Conservation (phyloP, 1,140 invertebrate genomes). For the Drosophila dunni region DNA sequence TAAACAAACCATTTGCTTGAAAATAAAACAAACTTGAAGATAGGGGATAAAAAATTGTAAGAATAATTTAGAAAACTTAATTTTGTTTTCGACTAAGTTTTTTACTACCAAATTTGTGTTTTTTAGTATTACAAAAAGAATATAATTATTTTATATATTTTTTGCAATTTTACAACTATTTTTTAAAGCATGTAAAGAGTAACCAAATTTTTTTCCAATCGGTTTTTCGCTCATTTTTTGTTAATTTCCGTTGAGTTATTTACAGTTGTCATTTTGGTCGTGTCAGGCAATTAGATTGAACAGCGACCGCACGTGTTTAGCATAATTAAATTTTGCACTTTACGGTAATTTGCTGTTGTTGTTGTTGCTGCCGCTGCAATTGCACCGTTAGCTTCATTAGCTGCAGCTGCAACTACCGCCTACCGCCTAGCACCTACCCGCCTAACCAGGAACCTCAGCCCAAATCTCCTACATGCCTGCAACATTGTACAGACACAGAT, state of each 20-base stretch:
- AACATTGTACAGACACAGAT: constrained; percentile 54
- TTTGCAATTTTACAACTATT: no score
- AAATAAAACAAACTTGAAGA: no score
- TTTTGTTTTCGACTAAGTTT: no score
- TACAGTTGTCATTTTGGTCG: constrained; percentile 49
- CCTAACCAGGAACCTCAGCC: constrained; percentile 8
- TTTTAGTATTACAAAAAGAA: no score
- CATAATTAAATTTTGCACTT: constrained; percentile 75
- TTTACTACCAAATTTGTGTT: no score
- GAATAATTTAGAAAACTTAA: no score
- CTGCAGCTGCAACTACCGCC: constrained; percentile 51
- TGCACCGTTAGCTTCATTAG: constrained; percentile 78
- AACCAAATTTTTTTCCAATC: not conserved
- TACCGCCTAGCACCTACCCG: constrained; percentile 47
- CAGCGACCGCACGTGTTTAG: constrained; percentile 70
- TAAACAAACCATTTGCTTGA: not conserved
- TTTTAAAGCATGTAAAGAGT: not conserved
- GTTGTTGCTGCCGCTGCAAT: constrained; percentile 15
- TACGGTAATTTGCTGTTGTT: constrained; percentile 65
- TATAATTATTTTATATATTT: no score
- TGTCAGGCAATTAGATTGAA: constrained; percentile 76
- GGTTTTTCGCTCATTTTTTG: not conserved
- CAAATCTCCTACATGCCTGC: constrained; percentile 37
- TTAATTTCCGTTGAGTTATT: constrained; percentile 2
- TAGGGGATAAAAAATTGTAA: no score